phyloP scores from a whole-genome alignment of 35 echinoderm and acorn worm genomes.

The Stichopus chloronotus region DNA sequence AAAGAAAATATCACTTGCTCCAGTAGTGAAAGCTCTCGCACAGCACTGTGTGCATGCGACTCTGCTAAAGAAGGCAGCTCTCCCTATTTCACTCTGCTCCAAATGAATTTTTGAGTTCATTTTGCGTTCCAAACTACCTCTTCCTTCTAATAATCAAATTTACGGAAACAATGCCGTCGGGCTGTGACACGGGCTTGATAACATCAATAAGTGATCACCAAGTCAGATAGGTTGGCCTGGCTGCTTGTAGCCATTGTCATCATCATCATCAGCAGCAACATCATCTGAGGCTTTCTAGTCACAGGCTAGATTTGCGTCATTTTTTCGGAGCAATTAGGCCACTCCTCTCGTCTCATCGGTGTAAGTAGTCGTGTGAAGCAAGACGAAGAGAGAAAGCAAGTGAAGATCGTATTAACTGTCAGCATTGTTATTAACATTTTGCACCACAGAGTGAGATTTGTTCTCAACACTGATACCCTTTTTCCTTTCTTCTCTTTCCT shows the following conservation, averaged over 20 bases:
- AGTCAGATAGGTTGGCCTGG: background rate
- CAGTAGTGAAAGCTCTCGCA: too few relatives aligned
- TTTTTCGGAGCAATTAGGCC: constrained; percentile 11
- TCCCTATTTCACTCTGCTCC: background rate
- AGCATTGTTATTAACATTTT: too few relatives aligned
- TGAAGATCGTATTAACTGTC: background rate
- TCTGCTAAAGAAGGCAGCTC: too few relatives aligned
- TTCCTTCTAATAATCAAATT: constrained; percentile 26
- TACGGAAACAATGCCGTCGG: constrained; percentile 12
- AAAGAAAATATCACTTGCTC: background rate
- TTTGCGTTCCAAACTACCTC: background rate
- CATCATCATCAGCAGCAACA: background rate
- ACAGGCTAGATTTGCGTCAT: background rate
- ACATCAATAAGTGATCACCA: constrained; percentile 8
- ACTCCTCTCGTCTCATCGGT: background rate
- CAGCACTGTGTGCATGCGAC: too few relatives aligned
- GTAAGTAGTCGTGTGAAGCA: background rate
- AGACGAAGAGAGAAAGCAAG: background rate
- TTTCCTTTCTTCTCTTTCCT: too few relatives aligned
- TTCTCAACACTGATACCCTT: too few relatives aligned
- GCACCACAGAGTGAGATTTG: too few relatives aligned
- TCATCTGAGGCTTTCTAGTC: background rate
- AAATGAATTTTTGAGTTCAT: constrained; percentile 16
- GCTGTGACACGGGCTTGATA: constrained; percentile 15
- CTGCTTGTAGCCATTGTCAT: background rate